These are phyloP conservation scores for Harpagoxenus sublaevis DNA, from an alignment of 2,888 invertebrate species.

Conservation along the genomic window DNA sequence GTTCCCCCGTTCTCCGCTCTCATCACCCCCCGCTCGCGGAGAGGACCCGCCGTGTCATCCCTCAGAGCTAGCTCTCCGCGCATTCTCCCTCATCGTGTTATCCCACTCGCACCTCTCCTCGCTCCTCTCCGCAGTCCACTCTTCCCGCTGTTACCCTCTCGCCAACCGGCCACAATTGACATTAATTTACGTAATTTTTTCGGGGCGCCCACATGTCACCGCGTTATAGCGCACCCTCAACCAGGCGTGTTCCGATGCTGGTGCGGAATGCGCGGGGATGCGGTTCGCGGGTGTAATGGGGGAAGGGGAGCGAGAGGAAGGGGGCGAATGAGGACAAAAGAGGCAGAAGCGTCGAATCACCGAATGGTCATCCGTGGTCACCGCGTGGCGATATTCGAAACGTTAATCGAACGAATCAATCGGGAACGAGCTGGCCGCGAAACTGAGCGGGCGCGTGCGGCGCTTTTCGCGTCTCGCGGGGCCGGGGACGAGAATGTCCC, in stretches of 20 bases:
- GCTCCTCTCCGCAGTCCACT: conserved; percentile 47
- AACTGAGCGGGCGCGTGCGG: conserved; percentile 53
- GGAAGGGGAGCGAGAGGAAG: conserved; percentile 1
- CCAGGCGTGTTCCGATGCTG: conserved; percentile 21
- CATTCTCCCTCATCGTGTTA: conserved; percentile 23
- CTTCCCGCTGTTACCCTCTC: conserved; percentile 56
- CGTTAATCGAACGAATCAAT: conserved; percentile 81
- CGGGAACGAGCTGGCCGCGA: conserved; percentile 64
- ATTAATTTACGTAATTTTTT: conserved; percentile 84
- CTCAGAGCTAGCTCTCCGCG: conserved; percentile 63
- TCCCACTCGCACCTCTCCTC: conserved; percentile 35
- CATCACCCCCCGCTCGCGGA: conserved; percentile 35
- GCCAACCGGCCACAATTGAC: conserved; percentile 80
- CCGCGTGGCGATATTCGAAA: conserved; percentile 76
- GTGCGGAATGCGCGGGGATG: conserved; percentile 17
- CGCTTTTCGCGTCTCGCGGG: background rate
- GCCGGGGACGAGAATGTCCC: background rate
- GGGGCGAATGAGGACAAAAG: conserved; percentile 13
- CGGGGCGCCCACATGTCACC: conserved; percentile 76
- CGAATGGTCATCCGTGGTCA: conserved; percentile 67
- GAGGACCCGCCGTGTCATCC: conserved; percentile 79
- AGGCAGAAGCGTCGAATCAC: conserved; percentile 59
- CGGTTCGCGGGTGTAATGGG: conserved; percentile 3
- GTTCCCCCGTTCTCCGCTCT: conserved; percentile 41
- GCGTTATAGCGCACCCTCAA: conserved; percentile 56